Conservation (phyloP, 2,113 vertebrate genomes). For the Cottus gobio region DNA sequence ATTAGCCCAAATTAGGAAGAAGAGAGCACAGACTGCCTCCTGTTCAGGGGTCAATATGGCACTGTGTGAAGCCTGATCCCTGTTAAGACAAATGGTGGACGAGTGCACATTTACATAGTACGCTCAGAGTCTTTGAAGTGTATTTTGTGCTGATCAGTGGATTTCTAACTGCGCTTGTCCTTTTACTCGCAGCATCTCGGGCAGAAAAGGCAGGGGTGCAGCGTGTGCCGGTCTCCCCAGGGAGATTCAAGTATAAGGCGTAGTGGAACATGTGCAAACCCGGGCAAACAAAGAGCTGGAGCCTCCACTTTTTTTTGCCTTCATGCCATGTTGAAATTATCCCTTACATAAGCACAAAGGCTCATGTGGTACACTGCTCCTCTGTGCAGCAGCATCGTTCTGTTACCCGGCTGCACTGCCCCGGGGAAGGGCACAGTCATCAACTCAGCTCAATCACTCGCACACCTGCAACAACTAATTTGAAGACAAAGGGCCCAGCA, state of each 20-base stretch:
- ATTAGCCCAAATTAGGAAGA: constrained; percentile 84
- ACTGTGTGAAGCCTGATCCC: constrained; percentile 70
- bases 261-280: constrained; percentile 65
- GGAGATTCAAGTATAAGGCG: constrained; percentile 39
- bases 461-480: constrained; percentile 63
- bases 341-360: constrained; percentile 62
- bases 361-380: constrained; percentile 40
- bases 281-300: constrained; percentile 60
- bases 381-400: constrained; percentile 44
- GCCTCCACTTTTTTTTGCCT: constrained; percentile 32
- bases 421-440: constrained; percentile 63
- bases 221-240: constrained; percentile 36
- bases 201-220: constrained; percentile 21
- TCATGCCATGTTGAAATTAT: constrained; percentile 48
- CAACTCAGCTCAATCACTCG: constrained; percentile 51
- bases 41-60: constrained; percentile 72
- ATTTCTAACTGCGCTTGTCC: constrained; percentile 47
- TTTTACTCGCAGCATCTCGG: constrained; percentile 39
- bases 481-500: constrained; percentile 47
- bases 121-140: constrained; percentile 46
- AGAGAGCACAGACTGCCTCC: constrained; percentile 73
- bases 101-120: constrained; percentile 24
- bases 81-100: constrained; percentile 44
- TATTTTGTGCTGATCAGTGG: constrained; percentile 62
- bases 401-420: constrained; percentile 46